Conservation (phyloP, 2,888 invertebrate species). For the Arenicola marina region DNA sequence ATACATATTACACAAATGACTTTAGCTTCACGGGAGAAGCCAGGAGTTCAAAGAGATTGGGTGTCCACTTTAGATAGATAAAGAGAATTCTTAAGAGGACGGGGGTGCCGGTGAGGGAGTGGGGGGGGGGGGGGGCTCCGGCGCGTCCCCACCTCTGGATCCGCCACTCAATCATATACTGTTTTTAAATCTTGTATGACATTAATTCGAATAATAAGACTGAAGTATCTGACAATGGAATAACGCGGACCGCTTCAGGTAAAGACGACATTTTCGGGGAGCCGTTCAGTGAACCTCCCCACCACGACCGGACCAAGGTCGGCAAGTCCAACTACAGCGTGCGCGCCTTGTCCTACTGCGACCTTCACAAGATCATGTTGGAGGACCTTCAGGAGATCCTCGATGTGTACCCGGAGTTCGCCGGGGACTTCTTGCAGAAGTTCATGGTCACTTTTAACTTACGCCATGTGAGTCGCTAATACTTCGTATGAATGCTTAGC, state of each 20-base stretch:
- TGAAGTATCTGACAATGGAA: background rate
- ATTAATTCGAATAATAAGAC: too few relatives aligned
- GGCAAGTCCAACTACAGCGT: conserved; percentile 59
- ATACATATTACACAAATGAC: too few relatives aligned
- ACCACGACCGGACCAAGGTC: conserved; percentile 26
- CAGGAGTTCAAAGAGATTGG: too few relatives aligned
- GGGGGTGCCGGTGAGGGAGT: too few relatives aligned
- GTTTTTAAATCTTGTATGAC: too few relatives aligned
- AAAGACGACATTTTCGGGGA: conserved; percentile 61
- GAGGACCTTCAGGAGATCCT: conserved; percentile 55
- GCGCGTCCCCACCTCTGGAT: too few relatives aligned
- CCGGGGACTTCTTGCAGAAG: conserved; percentile 50
- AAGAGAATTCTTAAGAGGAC: too few relatives aligned
- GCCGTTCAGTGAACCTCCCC: conserved; percentile 38
- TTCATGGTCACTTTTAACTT: conserved; percentile 60
- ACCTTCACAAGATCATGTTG: conserved; percentile 59
- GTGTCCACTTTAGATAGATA: too few relatives aligned
- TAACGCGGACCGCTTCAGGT: too few relatives aligned
- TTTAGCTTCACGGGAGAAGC: too few relatives aligned
- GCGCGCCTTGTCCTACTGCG: conserved; percentile 58
- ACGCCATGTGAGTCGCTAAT: conserved; percentile 43
- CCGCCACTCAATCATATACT: too few relatives aligned
- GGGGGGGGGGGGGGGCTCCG: too few relatives aligned
- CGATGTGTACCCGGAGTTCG: conserved; percentile 59
- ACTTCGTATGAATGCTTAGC: background rate